phyloP scores from a whole-genome alignment of 1,140 invertebrate genomes.

The Caenorhabditis remanei region DNA sequence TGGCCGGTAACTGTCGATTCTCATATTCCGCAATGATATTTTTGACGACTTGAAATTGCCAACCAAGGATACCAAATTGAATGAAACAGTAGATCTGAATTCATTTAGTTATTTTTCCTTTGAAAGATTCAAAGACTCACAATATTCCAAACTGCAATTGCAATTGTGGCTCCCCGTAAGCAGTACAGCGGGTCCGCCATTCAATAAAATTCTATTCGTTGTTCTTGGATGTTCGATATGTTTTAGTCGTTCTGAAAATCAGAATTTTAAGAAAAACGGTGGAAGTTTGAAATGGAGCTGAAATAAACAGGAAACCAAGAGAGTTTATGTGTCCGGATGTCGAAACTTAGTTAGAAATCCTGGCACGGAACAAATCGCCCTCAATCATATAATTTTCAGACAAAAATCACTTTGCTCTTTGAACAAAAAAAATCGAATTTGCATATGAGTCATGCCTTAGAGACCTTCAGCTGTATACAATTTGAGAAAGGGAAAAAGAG shows the following conservation, averaged over 20 bases:
- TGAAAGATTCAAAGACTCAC: constrained; percentile 63
- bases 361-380: too few relatives aligned
- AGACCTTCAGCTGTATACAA: not conserved
- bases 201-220: not conserved
- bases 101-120: not conserved
- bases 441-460: too few relatives aligned
- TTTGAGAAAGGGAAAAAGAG: not conserved
- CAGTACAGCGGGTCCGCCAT: constrained; percentile 73
- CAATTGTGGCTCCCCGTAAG: constrained; percentile 69
- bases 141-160: constrained; percentile 74
- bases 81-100: constrained; percentile 74
- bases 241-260: too few relatives aligned
- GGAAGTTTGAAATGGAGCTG: too few relatives aligned
- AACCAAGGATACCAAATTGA: constrained; percentile 75
- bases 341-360: too few relatives aligned
- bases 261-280: too few relatives aligned
- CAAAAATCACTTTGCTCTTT: too few relatives aligned
- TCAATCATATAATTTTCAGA: too few relatives aligned
- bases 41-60: constrained; percentile 74
- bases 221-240: too few relatives aligned
- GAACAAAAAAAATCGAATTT: too few relatives aligned
- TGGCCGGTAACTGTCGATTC: constrained; percentile 73
- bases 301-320: too few relatives aligned
- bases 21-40: constrained; percentile 73
- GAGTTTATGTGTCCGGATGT: too few relatives aligned